phyloP scores from a whole-genome alignment of 2,113 vertebrate species.

The Pterocles burchelli region DNA sequence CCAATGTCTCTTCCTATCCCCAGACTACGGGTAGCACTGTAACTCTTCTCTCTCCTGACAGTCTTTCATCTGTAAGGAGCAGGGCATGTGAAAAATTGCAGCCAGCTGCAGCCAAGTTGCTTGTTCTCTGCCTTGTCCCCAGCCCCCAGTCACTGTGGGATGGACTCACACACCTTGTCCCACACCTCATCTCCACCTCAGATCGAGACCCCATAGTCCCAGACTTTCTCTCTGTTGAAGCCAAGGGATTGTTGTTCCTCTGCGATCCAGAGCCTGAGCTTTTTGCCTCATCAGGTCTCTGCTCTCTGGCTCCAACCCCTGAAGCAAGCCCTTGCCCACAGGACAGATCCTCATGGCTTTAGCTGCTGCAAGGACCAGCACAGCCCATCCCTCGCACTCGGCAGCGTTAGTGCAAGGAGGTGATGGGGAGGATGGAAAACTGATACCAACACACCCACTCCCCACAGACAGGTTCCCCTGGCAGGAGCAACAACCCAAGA shows the following conservation, averaged over 20 bases:
- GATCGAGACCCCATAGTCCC: background rate
- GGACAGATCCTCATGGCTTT: background rate
- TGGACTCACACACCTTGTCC: background rate
- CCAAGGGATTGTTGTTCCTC: background rate
- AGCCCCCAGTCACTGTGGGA: background rate
- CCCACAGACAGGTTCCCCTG: background rate
- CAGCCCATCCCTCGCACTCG: background rate
- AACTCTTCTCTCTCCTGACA: background rate
- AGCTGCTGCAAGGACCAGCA: background rate
- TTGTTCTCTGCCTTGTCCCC: background rate
- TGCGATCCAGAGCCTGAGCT: background rate
- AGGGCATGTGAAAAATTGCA: background rate
- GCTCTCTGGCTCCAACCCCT: background rate
- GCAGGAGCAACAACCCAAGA: rapidly evolving
- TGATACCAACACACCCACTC: background rate
- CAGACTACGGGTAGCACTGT: background rate
- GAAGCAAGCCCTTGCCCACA: background rate
- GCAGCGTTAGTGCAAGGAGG: rapidly evolving
- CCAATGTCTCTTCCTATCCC: background rate
- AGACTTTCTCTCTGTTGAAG: background rate
- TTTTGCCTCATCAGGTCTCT: background rate
- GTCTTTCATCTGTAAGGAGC: background rate
- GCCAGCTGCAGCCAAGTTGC: background rate
- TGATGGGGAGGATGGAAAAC: background rate
- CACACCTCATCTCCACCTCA: background rate